These are phyloP conservation scores for Heterodera filipjevi DNA, from an alignment of 2,888 invertebrate species.

Conservation along the genomic window DNA sequence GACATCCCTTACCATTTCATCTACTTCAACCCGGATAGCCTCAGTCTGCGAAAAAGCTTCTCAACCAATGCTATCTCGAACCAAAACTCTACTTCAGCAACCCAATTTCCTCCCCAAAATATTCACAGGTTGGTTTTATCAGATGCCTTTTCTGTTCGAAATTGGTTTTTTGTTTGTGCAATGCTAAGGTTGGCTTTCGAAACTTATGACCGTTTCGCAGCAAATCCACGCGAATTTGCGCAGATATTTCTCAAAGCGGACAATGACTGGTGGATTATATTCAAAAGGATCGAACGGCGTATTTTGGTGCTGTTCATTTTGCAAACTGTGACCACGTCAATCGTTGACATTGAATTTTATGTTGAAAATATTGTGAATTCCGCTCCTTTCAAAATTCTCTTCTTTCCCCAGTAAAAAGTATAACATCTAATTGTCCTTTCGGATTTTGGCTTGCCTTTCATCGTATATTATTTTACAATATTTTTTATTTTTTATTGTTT, in stretches of 20 bases:
- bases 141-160: no score
- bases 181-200: constrained; percentile 54
- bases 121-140: constrained; percentile 38
- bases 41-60: constrained; percentile 55
- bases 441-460: neutral
- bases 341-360: constrained; percentile 52
- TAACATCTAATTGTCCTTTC: neutral
- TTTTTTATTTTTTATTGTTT: constrained; percentile 15
- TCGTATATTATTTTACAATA: neutral
- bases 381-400: neutral
- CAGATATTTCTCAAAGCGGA: constrained; percentile 56
- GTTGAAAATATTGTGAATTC: constrained; percentile 34
- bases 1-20: constrained; percentile 59
- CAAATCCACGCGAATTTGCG: constrained; percentile 43
- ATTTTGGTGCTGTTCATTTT: constrained; percentile 55
- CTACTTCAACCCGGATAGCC: constrained; percentile 61
- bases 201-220: constrained; percentile 50
- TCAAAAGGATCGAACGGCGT: constrained; percentile 56
- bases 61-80: constrained; percentile 18
- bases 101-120: constrained; percentile 36
- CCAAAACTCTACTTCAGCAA: constrained; percentile 8
- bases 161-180: constrained; percentile 17
- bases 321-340: constrained; percentile 43
- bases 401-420: neutral
- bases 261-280: constrained; percentile 61